A percentile compares a stretch with the other conserved stretches of the same genome.
Evolutionary conservation across 2,797 vertebrate species (phyloP).

Genomic region (Emys orbicularis): DNA sequence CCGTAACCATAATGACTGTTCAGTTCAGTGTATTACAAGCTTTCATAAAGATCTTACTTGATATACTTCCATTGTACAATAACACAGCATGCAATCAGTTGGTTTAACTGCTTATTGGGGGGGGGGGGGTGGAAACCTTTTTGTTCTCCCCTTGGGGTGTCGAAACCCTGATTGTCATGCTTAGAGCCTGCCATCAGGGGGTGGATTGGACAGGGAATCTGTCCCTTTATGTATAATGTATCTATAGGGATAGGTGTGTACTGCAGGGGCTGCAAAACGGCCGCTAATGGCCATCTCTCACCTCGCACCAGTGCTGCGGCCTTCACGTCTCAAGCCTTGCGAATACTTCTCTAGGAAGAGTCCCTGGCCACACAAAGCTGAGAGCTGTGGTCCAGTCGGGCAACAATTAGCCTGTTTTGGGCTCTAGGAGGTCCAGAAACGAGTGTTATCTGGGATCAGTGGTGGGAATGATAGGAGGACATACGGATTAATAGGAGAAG

Average conservation of each 20-base stretch:
- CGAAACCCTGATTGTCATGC: no score
- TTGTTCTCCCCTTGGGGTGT: no score
- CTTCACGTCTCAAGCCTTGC: background rate
- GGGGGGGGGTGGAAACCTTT: no score
- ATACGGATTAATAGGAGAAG: background rate
- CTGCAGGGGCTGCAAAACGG: background rate
- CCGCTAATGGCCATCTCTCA: background rate
- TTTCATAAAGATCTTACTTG: no score
- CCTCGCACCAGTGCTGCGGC: background rate
- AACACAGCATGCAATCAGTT: no score
- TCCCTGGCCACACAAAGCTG: background rate
- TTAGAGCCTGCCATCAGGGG: background rate
- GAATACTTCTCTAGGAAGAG: background rate
- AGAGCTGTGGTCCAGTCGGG: background rate
- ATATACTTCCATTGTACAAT: no score
- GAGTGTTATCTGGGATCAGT: background rate
- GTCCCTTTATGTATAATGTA: background rate
- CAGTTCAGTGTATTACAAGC: no score
- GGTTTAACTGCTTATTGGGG: no score
- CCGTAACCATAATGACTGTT: no score
- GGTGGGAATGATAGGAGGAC: background rate
- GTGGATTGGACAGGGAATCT: background rate
- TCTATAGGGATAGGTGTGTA: background rate
- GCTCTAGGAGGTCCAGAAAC: background rate
- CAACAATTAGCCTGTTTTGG: background rate